Base-by-base conservation (phyloP, 2,888 invertebrate genomes). In the Fragum fragum region DNA sequence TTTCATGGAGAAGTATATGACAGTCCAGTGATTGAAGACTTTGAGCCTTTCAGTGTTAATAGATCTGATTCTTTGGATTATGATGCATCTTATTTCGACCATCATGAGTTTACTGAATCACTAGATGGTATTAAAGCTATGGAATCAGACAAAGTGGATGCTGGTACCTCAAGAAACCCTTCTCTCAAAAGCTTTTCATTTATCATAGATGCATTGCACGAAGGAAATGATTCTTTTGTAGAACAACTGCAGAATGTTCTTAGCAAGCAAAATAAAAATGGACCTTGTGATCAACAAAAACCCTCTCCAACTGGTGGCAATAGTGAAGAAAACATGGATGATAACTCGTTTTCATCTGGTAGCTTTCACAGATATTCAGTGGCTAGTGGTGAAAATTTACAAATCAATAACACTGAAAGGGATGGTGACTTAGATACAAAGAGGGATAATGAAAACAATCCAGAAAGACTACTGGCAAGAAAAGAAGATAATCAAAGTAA, bases 1-100 rank as follows among this genome's bases (percentile, higher is more conserved):
- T 80, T 80, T 57, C 76, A 80, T 76, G 80, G 76, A 21, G 69
- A 72, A 28, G 75, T 79, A 9, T 79, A 55, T 72, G 70, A 70
- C 32, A 71, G 66, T 39, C 63, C 71, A 16, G 47, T 18, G 5
- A n/a, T n/a, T 47, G 47, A 18, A 47, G 47, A 47, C 14, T 47
- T 18, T 47, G 47, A 47, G 14, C n/a, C 47, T 6, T 36, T 6
- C 32, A 36, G 32, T 3, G 32, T 36, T 36, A 36, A 36, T 9
- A 36, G 32, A 36, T 36, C 32, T 36, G 32, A 36, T 6, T 36
- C 32, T 6, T 6, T 36, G 3, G 32, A 36, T 36, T 36, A 9
- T 36, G 32, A 36, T 36, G 9, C 3, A 6, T 6, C 32, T 36
- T 9, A 36, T 36, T 36, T 36, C 14, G 14, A 5, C 18, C 5